Percentiles rank a stretch among this genome's conserved stretches.
phyloP scores from a whole-genome alignment of 2,797 vertebrate species.

The Pangasius sanitwongsei region DNA sequence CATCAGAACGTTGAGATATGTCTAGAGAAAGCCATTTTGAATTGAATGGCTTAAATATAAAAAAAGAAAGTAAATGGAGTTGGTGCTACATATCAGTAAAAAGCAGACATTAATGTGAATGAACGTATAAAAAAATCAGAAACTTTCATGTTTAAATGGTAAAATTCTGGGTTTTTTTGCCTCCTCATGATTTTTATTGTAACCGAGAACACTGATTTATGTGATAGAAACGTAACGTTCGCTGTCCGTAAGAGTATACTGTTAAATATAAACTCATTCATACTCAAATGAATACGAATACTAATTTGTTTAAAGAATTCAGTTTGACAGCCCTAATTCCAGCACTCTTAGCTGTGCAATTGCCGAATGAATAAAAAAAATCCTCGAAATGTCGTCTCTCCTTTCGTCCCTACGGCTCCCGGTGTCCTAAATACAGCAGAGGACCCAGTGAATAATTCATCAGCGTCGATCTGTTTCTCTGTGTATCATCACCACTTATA shows the following conservation, averaged over 20 bases:
- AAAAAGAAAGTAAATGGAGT: too few species aligned
- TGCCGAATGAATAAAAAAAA: not conserved
- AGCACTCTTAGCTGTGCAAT: not conserved
- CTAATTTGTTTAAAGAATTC: not conserved
- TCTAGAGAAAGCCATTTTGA: not conserved
- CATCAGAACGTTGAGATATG: not conserved
- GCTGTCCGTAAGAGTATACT: not conserved
- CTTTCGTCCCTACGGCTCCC: not conserved
- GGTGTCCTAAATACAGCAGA: conserved; percentile 3
- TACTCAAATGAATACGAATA: not conserved
- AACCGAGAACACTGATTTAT: not conserved
- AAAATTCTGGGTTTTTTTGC: not conserved
- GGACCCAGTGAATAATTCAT: not conserved
- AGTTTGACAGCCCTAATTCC: not conserved
- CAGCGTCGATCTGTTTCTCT: not conserved
- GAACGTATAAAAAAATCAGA: not conserved
- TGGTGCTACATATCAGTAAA: not conserved
- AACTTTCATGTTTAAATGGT: not conserved
- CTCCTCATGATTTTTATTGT: not conserved
- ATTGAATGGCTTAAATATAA: not conserved
- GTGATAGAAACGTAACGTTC: not conserved
- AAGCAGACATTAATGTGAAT: not conserved
- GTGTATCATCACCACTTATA: not conserved
- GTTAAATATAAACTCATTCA: not conserved
- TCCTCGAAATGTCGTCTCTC: not conserved